Evolutionary conservation across 2,113 vertebrate genomes (phyloP).

Genomic region (Baryphthengus martii): DNA sequence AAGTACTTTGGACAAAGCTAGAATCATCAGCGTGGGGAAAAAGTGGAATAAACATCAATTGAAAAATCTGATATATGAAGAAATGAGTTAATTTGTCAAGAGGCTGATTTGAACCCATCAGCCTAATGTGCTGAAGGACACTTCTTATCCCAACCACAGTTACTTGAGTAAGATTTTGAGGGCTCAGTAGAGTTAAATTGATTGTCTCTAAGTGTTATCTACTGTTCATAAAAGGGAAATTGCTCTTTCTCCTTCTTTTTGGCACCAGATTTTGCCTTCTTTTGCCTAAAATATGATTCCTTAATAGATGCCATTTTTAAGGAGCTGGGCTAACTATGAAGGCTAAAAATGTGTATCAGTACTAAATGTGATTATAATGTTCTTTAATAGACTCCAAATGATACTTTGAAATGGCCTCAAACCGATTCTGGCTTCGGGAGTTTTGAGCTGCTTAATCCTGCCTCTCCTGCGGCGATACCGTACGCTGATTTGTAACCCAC

Average conservation of each 20-base stretch:
- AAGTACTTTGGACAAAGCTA: not conserved
- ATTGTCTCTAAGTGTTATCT: slow-evolving; percentile 46
- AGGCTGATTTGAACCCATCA: not conserved
- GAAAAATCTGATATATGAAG: not conserved
- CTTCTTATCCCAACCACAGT: not conserved
- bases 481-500: not conserved
- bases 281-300: slow-evolving; percentile 63
- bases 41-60: not conserved
- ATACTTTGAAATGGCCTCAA: not conserved
- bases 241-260: slow-evolving; percentile 38
- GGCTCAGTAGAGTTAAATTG: not conserved
- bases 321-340: slow-evolving; percentile 1
- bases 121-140: not conserved
- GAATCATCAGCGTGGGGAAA: accelerated
- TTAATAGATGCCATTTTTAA: slow-evolving; percentile 60
- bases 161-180: not conserved
- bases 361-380: slow-evolving; percentile 45
- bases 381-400: slow-evolving; percentile 60
- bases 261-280: slow-evolving; percentile 42
- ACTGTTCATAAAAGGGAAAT: slow-evolving; percentile 58
- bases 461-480: not conserved
- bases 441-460: not conserved
- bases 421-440: not conserved
- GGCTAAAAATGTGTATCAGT: slow-evolving; percentile 19
- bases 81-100: not conserved